Evolutionary conservation across 2,113 vertebrate genomes (phyloP), one percentile per base, ranked within the genome.

Genomic region (Ascaphus truei): DNA sequence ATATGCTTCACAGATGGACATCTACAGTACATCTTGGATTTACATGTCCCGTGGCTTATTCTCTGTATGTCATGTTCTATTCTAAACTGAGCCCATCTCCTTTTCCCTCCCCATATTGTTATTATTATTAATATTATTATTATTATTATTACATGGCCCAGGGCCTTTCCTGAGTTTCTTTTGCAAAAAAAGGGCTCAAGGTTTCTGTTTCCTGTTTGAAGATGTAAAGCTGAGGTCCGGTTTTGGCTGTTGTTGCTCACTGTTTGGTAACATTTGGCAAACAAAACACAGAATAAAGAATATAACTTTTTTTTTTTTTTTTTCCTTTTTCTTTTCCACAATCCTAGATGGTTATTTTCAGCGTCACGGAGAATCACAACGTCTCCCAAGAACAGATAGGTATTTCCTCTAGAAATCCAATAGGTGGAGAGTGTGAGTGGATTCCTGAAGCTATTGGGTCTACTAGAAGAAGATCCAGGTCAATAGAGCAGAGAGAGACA

Each of bases 381-480:
- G 80, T 85, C 78, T 83, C 81, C 77, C 80, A 77, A 72, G 75
- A 90, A 85, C 79, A 81, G 77, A 80, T 83, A 82, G 81, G 83
- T 79, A 67, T 76, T 82, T 83, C 76, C 77, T 86, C 81, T 82
- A 75, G 72, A 72, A 80, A 84, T 87, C 86, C 84, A 79, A 84
- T 77, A 78, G 79, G 85, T 73, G 71, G 81, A 82, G 82, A 68
- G 72, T 73, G 82, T 73, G 80, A 76, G 73, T 41, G 76, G 67
- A 75, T 67, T 68, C 69, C 50, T 55, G 41, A 22, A 59, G n/a
- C 55, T 69, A 18, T 55, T 36, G 41, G 53, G 53, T 36, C 47
- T 72, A 77, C 86, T 97, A 96, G 84, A 96, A 92, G 75, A 89
- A 84, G 82, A 98, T 86, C 92, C 92, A 93, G 86, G 91, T 91